A percentile compares a stretch with the other conserved stretches of the same genome.
phyloP scores from a whole-genome alignment of 2,113 vertebrate genomes.

The Tylochromis polylepis region DNA sequence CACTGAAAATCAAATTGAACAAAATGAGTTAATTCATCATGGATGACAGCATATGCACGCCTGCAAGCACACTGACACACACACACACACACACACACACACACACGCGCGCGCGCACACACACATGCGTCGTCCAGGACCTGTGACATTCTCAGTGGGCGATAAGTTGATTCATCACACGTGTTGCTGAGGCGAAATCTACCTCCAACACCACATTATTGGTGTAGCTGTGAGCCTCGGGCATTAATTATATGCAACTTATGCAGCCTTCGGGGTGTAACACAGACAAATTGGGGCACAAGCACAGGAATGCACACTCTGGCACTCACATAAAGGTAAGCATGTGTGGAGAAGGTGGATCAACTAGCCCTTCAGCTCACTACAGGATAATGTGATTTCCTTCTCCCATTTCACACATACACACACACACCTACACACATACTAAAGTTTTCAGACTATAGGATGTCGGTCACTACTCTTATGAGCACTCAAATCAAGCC shows the following conservation, averaged over 20 bases:
- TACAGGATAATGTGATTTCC: constrained; percentile 58
- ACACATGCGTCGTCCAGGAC: not conserved
- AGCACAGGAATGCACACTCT: not conserved
- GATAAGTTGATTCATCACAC: not conserved
- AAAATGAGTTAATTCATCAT: constrained; percentile 31
- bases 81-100: no score
- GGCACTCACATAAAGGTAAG: not conserved
- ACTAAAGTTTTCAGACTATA: constrained; percentile 54
- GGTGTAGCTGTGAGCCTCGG: not conserved
- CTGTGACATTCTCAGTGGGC: not conserved
- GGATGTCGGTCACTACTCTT: constrained; percentile 62
- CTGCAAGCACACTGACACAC: not conserved
- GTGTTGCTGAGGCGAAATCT: not conserved
- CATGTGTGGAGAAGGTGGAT: not conserved
- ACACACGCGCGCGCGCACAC: not conserved
- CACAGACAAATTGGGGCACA: not conserved
- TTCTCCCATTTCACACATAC: constrained; percentile 28
- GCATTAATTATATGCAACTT: not conserved
- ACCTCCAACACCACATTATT: not conserved
- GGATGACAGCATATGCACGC: not conserved
- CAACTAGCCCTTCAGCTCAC: constrained; percentile 30
- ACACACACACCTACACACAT: constrained; percentile 6
- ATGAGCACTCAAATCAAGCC: constrained; percentile 74
- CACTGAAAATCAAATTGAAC: constrained; percentile 32
- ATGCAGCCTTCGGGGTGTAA: not conserved